Base-by-base conservation (phyloP, 1,140 invertebrate genomes). In the Trichonephila clavipes region DNA sequence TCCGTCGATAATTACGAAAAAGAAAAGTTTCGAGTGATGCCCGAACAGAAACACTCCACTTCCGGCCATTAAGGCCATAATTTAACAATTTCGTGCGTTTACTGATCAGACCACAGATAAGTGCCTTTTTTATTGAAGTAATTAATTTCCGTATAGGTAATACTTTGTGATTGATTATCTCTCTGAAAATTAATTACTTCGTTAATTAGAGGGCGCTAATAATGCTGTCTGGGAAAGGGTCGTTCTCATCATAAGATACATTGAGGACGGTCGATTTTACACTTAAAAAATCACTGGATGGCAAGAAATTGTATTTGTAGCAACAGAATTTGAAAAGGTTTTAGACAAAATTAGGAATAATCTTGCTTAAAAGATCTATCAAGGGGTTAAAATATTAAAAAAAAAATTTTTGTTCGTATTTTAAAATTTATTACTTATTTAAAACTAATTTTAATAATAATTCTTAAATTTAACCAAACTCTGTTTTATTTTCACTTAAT, bases 101-200 rank as follows among this genome's bases (percentile, higher is more conserved):
- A 61, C 89, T 82, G 89, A 81, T 90, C 77, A 51, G 40, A 19
- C n/a, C 40, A 51, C 28, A 81, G 89, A 90, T 90, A 83, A 61
- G 89, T 24, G n/a, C 24, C 61, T 83, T 90, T 77, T 90, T 90
- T 82, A 90, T 62, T 62, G 77, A 90, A 90, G 89, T 90, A 90
- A 90, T 90, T 90, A 82, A 82, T 82, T 90, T 90, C 89, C 89
- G 58, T 19, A 89, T 34, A 82, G 72, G 28, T 90, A 90, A 90
- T 89, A 72, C 66, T 77, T 77, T 12, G 66, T 82, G 58, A 82
- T 62, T 82, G 51, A 90, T 83, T 82, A 90, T 62, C 89, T 90
- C 58, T 82, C n/a, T 34, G 72, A 19, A 90, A 90, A 90, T 90
- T 90, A 90, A 90, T 90, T 90, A 90, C 89, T 82, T 83, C 28